Evolutionary conservation across 1,140 invertebrate species (phyloP), one percentile per base, ranked within the genome.

Genomic region (Lepidurus apus): DNA sequence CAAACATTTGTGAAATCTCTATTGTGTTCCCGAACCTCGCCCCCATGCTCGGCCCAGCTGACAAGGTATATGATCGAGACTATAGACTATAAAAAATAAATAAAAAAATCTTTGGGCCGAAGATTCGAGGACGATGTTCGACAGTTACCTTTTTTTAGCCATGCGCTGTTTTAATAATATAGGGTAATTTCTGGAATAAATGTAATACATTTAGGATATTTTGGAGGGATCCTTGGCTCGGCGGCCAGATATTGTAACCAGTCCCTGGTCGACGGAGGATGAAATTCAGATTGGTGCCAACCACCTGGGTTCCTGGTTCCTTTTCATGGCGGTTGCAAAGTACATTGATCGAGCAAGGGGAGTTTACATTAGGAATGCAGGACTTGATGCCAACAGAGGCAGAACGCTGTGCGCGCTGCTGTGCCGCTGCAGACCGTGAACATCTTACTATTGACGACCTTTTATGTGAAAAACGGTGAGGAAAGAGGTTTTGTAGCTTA

Each of bases 401-500:
- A 65, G 21, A 65, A 65, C 21, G 53, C 53, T 65, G 53, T 65
- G 53, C 13, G 53, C 53, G 21, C 53, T 65, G 21, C 53, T 65
- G 53, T 65, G 53, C 53, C 53, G 53, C 53, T 65, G 21, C 53
- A 17, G 53, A 65, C 53, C 53, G 53, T 65, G 53, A 65, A 65
- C 53, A 65, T 65, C 53, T 65, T 65, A 65, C 53, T 65, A 65
- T 65, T 65, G 53, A 65, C 53, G 53, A 65, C 53, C 53, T 65
- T 65, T 65, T 65, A 65, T 65, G 53, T 65, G 53, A 65, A 65
- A 65, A 65, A 65, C 53, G 53, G 53, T 17, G 53, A 65, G 53
- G 53, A 65, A 65, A 65, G 53, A 65, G 53, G 53, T 65, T 65
- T 65, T 65, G 53, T 65, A 65, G 53, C 53, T 65, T 65, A 65